Conservation (phyloP, 37 sponge, comb jelly and placozoan genomes). For the Agelas oroides region DNA sequence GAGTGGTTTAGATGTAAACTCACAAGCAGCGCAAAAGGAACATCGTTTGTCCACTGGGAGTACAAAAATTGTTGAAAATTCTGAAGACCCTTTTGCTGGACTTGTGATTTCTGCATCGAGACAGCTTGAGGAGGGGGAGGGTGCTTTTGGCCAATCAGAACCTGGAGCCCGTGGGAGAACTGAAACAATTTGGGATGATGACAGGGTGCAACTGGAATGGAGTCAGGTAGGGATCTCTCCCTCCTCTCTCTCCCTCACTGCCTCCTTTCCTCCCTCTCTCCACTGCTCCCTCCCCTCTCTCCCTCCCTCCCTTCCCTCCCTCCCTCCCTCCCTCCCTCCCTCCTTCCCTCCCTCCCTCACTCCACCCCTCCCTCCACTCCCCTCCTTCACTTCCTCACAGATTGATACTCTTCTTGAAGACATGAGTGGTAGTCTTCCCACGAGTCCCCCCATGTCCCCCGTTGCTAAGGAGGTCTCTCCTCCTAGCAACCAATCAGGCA, state of each 20-base stretch:
- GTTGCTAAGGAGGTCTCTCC: neutral
- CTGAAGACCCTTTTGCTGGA: conserved; percentile 56
- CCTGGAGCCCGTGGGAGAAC: neutral
- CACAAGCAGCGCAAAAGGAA: neutral
- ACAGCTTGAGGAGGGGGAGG: conserved; percentile 1
- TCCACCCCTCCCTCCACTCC: neutral
- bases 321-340: neutral
- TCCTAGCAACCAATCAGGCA: neutral
- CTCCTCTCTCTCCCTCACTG: too few relatives aligned
- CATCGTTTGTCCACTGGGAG: too few relatives aligned
- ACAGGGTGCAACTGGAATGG: conserved; percentile 50
- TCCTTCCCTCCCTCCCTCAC: neutral
- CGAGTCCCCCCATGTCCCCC: neutral
- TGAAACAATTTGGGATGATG: conserved; percentile 44
- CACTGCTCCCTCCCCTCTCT: too few relatives aligned
- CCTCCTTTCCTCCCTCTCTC: too few relatives aligned
- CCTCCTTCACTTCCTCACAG: neutral
- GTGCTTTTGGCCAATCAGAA: neutral
- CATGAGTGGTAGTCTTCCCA: neutral
- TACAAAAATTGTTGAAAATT: neutral
- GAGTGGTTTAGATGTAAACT: neutral
- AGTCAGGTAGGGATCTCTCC: conserved; percentile 27
- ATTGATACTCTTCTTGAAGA: conserved; percentile 55
- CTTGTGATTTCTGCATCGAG: conserved; percentile 45
- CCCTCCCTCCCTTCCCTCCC: too few relatives aligned